These are phyloP conservation scores for Lepidonotus clava DNA, from an alignment of 2,888 invertebrate species.

Conservation along the genomic window DNA sequence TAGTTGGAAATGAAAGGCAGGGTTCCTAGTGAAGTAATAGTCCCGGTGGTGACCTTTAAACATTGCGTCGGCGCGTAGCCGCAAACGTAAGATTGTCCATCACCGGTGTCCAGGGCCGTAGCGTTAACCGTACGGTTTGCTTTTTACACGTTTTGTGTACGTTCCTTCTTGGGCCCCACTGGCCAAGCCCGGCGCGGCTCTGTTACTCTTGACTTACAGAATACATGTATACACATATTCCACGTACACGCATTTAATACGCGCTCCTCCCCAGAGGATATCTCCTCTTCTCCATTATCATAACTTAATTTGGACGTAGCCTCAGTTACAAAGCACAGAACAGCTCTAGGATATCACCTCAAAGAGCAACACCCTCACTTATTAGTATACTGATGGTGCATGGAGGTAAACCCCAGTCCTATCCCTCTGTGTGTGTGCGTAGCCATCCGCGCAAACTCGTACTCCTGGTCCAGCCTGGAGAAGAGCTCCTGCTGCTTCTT, in stretches of 20 bases:
- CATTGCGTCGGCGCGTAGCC: too few relatives aligned
- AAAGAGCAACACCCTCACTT: neutral
- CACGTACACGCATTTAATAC: neutral
- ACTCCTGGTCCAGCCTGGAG: conserved; percentile 95
- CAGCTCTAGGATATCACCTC: neutral
- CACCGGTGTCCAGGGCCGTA: too few relatives aligned
- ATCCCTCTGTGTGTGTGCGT: conserved; percentile 94
- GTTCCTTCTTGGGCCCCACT: too few relatives aligned
- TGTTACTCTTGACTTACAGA: neutral
- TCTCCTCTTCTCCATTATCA: neutral
- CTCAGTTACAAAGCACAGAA: neutral
- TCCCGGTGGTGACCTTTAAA: too few relatives aligned
- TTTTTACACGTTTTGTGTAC: too few relatives aligned
- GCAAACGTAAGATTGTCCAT: too few relatives aligned
- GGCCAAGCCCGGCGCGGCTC: neutral
- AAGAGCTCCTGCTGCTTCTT: conserved; percentile 87
- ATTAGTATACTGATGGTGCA: conserved; percentile 41
- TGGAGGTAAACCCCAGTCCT: conserved; percentile 81
- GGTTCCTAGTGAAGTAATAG: too few relatives aligned
- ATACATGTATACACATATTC: neutral
- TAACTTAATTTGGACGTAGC: neutral
- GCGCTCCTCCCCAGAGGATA: neutral
- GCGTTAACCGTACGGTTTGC: too few relatives aligned
- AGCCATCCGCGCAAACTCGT: conserved; percentile 95
- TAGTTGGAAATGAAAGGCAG: too few relatives aligned